Evolutionary conservation across 1,140 invertebrate genomes (phyloP), one percentile per base, ranked within the genome.

Genomic region (Sitodiplosis mosellana): DNA sequence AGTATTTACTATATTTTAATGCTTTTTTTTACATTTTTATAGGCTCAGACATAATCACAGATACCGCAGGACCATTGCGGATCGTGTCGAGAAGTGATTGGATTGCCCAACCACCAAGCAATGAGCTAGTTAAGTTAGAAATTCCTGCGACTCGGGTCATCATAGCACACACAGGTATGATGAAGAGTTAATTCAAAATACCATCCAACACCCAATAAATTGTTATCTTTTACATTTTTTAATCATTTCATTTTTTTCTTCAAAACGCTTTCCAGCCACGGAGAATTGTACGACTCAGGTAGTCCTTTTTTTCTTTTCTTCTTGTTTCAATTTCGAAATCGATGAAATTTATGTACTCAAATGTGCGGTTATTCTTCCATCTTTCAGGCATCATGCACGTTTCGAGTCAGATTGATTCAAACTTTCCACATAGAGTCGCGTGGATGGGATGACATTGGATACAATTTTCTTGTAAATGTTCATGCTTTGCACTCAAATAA

Each of bases 381-480:
- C 40, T 45, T 33, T 11, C 33, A 64, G 61, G 51, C 73, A 0
- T 56, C 66, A 3, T 78, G 76, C 47, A 59, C 58, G 7, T 49
- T 55, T 0, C 63, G 64, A 0, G 75, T 81, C 0, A 67, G 72
- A 34, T 44, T 65, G 1, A 77, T 82, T 17, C 83, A 87, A 60
- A 73, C 65, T 12, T 84, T 75, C 55, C 83, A 87, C 58, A 80
- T 86, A 45, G 76, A 83, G 48, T 74, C 73, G 1, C 70, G 66
- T 33, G 56, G 64, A 0, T 70, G 74, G 73, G 60, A 61, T 22
- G 79, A 83, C 54, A 77, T 83, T 20, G 77, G 59, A 1, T 78
- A 78, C 52, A 83, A 75, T 56, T 84, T 83, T 53, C 58, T 83
- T 1, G n/a, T n/a, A n/a, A n/a, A n/a, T n/a, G n/a, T n/a, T n/a